A percentile compares a stretch with the other conserved stretches of the same genome.
phyloP scores from a whole-genome alignment of 2,888 invertebrate genomes.

The Portevinia maculata region DNA sequence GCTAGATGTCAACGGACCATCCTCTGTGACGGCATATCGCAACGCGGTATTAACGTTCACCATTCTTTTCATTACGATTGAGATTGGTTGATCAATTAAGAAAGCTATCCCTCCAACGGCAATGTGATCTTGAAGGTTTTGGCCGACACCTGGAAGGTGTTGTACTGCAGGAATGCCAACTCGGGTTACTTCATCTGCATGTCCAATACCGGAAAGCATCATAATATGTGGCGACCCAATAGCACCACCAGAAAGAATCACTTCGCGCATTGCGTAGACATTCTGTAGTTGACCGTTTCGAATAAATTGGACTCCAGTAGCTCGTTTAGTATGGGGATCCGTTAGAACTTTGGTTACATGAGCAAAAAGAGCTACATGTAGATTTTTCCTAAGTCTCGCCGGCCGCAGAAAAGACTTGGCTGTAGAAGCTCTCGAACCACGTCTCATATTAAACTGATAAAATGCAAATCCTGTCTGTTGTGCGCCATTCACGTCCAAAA shows the following conservation, averaged over 20 bases:
- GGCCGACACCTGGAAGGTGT: slow-evolving; percentile 92
- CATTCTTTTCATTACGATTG: slow-evolving; percentile 90
- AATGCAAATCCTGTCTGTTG: slow-evolving; percentile 94
- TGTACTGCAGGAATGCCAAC: slow-evolving; percentile 89
- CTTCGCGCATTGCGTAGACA: slow-evolving; percentile 81
- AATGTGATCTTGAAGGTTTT: slow-evolving; percentile 95
- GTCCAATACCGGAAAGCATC: slow-evolving; percentile 95
- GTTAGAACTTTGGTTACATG: slow-evolving; percentile 91
- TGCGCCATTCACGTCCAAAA: slow-evolving; percentile 92
- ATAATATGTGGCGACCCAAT: slow-evolving; percentile 95
- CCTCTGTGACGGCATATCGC: slow-evolving; percentile 92
- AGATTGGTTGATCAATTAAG: slow-evolving; percentile 90
- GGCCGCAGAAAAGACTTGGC: slow-evolving; percentile 94
- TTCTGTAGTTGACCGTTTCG: slow-evolving; percentile 85
- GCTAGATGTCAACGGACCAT: slow-evolving; percentile 93
- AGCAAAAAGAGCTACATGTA: slow-evolving; percentile 91
- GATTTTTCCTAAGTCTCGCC: slow-evolving; percentile 89
- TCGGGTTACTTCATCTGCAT: slow-evolving; percentile 88
- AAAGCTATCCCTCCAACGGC: slow-evolving; percentile 93
- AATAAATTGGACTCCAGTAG: slow-evolving; percentile 91
- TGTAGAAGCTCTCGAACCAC: slow-evolving; percentile 91
- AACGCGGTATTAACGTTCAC: slow-evolving; percentile 93
- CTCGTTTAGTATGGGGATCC: slow-evolving; percentile 88
- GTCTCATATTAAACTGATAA: slow-evolving; percentile 94
- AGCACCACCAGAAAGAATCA: slow-evolving; percentile 88